A percentile compares a stretch with the other conserved stretches of the same genome.
Evolutionary conservation across 2,888 invertebrate genomes (phyloP).

Genomic region (Mythimna ferrago): DNA sequence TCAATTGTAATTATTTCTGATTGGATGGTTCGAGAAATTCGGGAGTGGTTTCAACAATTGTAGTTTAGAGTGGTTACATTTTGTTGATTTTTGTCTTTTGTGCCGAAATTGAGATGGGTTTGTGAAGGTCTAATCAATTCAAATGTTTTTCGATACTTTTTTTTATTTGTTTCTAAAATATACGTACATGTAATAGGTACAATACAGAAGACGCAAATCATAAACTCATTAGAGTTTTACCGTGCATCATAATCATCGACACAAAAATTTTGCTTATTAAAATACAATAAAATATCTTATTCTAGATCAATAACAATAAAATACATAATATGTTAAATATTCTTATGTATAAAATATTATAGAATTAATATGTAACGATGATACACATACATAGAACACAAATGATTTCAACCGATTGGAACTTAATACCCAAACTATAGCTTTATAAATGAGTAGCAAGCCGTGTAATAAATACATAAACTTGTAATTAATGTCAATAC

Average conservation of each 20-base stretch:
- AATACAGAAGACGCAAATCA: too few relatives aligned
- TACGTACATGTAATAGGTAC: too few relatives aligned
- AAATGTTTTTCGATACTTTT: conserved; percentile 11
- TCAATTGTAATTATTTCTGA: conserved; percentile 53
- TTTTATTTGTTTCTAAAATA: too few relatives aligned
- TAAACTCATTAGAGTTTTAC: too few relatives aligned
- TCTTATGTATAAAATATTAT: neutral
- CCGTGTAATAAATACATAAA: conserved; percentile 10
- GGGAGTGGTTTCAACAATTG: conserved; percentile 29
- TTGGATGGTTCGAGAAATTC: conserved; percentile 39
- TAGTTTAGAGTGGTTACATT: conserved; percentile 30
- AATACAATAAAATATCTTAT: too few relatives aligned
- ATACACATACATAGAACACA: neutral
- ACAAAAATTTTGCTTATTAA: too few relatives aligned
- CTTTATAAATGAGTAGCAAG: conserved; percentile 1
- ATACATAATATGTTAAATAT: neutral
- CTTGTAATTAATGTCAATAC: conserved; percentile 6
- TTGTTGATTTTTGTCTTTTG: conserved; percentile 33
- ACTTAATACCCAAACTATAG: neutral
- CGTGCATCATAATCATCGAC: too few relatives aligned
- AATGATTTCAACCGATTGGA: conserved; percentile 1
- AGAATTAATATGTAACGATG: neutral
- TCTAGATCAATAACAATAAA: too few relatives aligned
- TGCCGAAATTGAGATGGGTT: conserved; percentile 23
- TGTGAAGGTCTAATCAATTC: conserved; percentile 22